Conservation (phyloP, 2,113 vertebrate genomes). For the Pycnonotus jocosus region DNA sequence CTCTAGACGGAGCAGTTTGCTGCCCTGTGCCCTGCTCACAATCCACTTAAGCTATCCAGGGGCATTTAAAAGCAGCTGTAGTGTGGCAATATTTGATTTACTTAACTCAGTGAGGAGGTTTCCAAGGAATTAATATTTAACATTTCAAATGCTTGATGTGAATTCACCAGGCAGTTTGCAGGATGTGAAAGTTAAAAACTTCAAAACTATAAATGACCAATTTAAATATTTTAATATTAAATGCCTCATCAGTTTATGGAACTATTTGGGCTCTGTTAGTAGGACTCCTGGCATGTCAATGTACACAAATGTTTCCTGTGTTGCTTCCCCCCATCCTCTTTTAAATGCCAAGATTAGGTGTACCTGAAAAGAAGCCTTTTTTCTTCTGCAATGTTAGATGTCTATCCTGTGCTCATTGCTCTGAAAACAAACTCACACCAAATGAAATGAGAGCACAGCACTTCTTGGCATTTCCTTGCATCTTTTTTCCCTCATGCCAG, state of each 20-base stretch:
- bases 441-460: background rate
- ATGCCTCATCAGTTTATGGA: background rate
- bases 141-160: background rate
- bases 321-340: background rate
- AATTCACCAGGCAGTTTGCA: background rate
- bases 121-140: background rate
- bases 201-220: background rate
- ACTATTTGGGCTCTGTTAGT: background rate
- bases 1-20: background rate
- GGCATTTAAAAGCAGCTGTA: background rate
- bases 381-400: background rate
- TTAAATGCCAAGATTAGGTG: background rate
- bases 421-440: background rate
- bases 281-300: background rate
- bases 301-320: background rate
- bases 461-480: background rate
- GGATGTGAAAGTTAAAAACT: background rate
- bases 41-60: accelerated
- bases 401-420: background rate
- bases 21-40: background rate
- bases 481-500: background rate
- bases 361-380: background rate
- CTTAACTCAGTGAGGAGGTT: background rate
- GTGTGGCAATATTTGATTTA: background rate
- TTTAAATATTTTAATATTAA: background rate